Conservation (phyloP, 2,797 vertebrate genomes). For the Alectoris magna region DNA sequence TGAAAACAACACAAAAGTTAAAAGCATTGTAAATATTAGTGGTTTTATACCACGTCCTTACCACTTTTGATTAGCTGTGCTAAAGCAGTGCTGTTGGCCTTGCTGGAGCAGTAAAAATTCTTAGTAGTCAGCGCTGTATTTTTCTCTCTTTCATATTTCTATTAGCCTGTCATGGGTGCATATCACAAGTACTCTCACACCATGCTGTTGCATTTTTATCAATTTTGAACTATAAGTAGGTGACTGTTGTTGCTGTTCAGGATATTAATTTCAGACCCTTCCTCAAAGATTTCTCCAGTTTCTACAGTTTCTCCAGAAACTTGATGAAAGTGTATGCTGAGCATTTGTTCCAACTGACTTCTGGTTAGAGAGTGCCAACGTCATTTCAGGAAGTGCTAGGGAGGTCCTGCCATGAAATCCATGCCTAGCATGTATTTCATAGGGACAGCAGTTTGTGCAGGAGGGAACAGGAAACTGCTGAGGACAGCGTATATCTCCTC, state of each 20-base stretch:
- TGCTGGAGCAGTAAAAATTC: background rate
- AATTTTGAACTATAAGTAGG: background rate
- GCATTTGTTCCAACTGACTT: background rate
- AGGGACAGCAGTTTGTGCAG: background rate
- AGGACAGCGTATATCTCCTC: background rate
- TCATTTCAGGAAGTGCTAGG: background rate
- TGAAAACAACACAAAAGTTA: slow-evolving; percentile 40
- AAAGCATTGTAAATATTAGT: background rate
- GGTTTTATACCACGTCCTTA: background rate
- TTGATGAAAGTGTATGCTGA: background rate
- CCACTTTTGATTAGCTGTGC: background rate
- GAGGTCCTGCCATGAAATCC: background rate
- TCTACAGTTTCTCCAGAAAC: background rate
- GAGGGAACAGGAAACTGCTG: background rate
- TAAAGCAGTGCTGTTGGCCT: background rate
- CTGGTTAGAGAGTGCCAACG: background rate
- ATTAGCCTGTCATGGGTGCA: background rate
- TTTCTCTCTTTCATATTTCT: slow-evolving; percentile 1
- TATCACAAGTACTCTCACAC: background rate
- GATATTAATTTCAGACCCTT: background rate
- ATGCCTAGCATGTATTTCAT: background rate
- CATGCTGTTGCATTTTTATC: slow-evolving; percentile 3
- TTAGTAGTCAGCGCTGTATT: background rate
- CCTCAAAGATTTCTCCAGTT: background rate
- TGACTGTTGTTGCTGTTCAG: background rate